Conservation (phyloP, 1,140 invertebrate genomes). For the Nylanderia fulva region DNA sequence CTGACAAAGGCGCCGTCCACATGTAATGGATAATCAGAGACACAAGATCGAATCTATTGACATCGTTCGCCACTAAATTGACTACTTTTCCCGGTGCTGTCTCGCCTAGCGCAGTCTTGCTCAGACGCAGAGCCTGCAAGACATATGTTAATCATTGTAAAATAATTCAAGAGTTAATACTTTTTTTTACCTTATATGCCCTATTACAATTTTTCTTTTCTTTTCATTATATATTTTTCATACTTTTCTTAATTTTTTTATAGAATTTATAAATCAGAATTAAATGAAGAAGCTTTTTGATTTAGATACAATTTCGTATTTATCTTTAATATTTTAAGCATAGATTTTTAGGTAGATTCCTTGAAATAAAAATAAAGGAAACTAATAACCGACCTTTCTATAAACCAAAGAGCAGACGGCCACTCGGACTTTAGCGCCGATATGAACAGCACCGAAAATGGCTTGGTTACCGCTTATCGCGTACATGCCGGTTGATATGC, state of each 20-base stretch:
- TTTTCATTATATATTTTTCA: too few species aligned
- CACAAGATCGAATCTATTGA: slow-evolving; percentile 88
- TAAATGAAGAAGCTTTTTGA: too few species aligned
- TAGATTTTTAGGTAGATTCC: neutral
- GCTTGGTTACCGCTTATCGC: slow-evolving; percentile 88
- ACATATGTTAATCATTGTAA: slow-evolving; percentile 32
- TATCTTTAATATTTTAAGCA: neutral
- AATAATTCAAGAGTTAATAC: neutral
- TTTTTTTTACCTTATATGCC: too few species aligned
- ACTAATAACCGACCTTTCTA: slow-evolving; percentile 86
- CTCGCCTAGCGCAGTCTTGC: slow-evolving; percentile 89
- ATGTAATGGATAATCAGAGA: slow-evolving; percentile 88
- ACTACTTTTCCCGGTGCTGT: slow-evolving; percentile 94
- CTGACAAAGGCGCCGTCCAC: slow-evolving; percentile 89
- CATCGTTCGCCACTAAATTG: slow-evolving; percentile 93
- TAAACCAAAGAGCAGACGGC: slow-evolving; percentile 90
- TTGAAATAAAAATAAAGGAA: neutral
- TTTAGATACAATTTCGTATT: too few species aligned
- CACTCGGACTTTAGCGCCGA: slow-evolving; percentile 87
- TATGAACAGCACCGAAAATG: slow-evolving; percentile 87
- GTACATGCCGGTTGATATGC: slow-evolving; percentile 85
- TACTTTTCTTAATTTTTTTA: too few species aligned
- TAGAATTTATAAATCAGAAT: too few species aligned
- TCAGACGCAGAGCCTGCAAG: slow-evolving; percentile 87
- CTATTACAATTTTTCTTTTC: too few species aligned